phyloP scores from a whole-genome alignment of 2,888 invertebrate species.

The Nesidiocoris tenuis region DNA sequence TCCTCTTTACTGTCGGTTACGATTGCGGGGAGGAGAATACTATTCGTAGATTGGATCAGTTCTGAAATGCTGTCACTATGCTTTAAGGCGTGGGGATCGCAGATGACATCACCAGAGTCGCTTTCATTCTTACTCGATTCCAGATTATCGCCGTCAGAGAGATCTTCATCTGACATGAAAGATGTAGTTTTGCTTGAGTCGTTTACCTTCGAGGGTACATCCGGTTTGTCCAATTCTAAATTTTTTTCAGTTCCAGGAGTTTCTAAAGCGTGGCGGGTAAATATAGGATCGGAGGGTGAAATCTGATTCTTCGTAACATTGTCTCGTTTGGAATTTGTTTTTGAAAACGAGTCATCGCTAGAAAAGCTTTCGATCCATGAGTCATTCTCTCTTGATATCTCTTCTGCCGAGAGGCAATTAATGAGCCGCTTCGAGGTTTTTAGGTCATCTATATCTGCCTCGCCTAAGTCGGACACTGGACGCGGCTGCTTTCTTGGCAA shows the following conservation, averaged over 20 bases:
- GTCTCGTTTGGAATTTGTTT: too few relatives aligned
- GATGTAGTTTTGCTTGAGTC: too few relatives aligned
- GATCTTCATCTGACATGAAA: too few relatives aligned
- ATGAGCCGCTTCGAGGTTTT: constrained; percentile 14
- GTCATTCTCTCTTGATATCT: constrained; percentile 5
- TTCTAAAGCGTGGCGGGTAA: too few relatives aligned
- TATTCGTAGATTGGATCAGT: constrained; percentile 13
- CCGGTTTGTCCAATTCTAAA: too few relatives aligned
- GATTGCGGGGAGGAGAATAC: background rate
- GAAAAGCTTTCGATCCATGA: too few relatives aligned
- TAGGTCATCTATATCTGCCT: constrained; percentile 33
- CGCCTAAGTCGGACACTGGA: background rate
- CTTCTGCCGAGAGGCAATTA: constrained; percentile 6
- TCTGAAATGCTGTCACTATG: constrained; percentile 5
- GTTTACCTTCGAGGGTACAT: too few relatives aligned
- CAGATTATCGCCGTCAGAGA: background rate
- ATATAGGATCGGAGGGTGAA: too few relatives aligned
- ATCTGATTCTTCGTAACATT: too few relatives aligned
- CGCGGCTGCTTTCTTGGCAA: constrained; percentile 19
- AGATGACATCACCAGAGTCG: too few relatives aligned
- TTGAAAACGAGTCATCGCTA: too few relatives aligned
- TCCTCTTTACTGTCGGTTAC: background rate
- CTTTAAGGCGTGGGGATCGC: background rate
- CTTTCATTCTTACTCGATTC: background rate
- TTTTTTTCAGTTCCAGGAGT: too few relatives aligned